A percentile compares a stretch with the other conserved stretches of the same genome.
Conservation (phyloP, 2,797 vertebrate species). For the Typhlichthys eigenmanni region DNA sequence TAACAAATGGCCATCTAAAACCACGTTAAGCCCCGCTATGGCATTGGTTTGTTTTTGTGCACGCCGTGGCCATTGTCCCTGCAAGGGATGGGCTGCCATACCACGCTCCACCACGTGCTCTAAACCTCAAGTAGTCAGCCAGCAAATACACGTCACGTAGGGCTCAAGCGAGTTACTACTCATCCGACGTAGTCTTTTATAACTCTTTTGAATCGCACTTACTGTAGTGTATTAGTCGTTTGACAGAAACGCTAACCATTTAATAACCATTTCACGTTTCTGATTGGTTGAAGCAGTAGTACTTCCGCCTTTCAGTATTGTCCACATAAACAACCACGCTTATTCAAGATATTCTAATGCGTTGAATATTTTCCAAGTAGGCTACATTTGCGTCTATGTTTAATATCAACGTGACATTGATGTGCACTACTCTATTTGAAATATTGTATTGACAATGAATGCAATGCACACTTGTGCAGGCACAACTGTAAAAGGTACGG, state of each 20-base stretch:
- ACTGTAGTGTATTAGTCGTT: background rate
- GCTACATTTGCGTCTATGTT: no score
- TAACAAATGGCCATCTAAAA: background rate
- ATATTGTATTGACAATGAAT: background rate
- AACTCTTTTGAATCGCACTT: background rate
- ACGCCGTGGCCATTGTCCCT: constrained; percentile 54
- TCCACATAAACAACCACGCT: no score
- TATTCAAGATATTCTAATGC: background rate
- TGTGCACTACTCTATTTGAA: background rate
- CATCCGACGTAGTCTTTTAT: no score
- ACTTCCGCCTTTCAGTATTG: constrained; percentile 65
- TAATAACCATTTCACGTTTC: constrained; percentile 53
- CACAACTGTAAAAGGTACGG: no score
- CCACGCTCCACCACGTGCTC: constrained; percentile 75
- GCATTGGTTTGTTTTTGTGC: constrained; percentile 7
- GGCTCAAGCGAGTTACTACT: background rate
- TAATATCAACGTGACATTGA: no score
- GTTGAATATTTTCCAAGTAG: no score
- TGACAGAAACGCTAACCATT: constrained; percentile 11
- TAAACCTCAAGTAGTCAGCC: background rate
- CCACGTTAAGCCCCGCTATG: background rate
- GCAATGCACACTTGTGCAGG: background rate
- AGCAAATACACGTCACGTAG: background rate
- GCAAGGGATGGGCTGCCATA: constrained; percentile 65
- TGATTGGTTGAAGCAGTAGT: constrained; percentile 53